Conservation (phyloP, 2,888 invertebrate species). For the Notodonta dromedarius region DNA sequence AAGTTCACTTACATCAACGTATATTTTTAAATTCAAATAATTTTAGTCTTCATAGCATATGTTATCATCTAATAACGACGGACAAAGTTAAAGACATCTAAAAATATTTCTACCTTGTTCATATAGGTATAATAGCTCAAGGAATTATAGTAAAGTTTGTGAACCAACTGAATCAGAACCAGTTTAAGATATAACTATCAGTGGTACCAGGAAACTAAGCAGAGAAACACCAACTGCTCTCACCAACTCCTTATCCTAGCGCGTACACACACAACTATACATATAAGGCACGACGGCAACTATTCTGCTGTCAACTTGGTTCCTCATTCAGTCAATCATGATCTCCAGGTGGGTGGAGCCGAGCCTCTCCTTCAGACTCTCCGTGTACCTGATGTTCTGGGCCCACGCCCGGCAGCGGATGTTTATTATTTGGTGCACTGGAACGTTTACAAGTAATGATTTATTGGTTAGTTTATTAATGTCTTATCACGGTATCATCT, state of each 20-base stretch:
- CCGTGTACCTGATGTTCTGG: constrained; percentile 83
- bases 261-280: constrained; percentile 2
- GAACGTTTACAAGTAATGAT: constrained; percentile 12
- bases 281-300: constrained; percentile 16
- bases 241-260: not conserved
- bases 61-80: no score
- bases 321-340: constrained; percentile 69
- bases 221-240: not conserved
- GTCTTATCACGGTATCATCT: no score
- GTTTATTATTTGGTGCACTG: constrained; percentile 86
- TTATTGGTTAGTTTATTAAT: not conserved
- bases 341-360: constrained; percentile 77
- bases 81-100: no score
- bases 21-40: no score
- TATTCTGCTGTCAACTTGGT: constrained; percentile 19
- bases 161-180: no score
- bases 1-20: no score
- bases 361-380: constrained; percentile 72
- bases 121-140: no score
- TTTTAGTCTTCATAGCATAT: no score
- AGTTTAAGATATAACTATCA: no score
- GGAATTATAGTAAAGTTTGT: no score
- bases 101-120: no score
- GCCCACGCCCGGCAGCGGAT: constrained; percentile 90
- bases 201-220: no score